Evolutionary conservation across 2,797 vertebrate genomes (phyloP), one percentile per base, ranked within the genome.

Genomic region (Glyptemys insculpta): DNA sequence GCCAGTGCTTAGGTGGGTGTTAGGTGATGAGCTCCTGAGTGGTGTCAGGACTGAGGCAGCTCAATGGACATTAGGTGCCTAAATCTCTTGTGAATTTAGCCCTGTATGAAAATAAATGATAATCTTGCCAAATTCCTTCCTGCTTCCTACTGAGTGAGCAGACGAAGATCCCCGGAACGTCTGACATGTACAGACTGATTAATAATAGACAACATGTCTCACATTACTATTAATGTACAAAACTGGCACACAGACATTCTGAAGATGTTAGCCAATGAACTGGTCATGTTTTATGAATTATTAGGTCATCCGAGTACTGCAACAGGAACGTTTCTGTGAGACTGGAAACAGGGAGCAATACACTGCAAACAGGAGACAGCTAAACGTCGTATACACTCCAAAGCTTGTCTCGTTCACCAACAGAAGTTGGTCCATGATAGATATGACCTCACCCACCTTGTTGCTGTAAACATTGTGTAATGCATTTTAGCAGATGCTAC

Each of bases 161-260:
- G 84, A 88, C 87, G 93, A 95, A 97, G 96, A 97, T 89, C 93
- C 90, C 95, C 87, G 94, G 95, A 97, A 86, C 44, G 91, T 93
- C 94, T 95, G 95, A 80, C 90, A 90, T 88, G 83, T 88, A 37
- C 79, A 95, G 59, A 57, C 80, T 92, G 89, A 95, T 94, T 97
- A 95, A 97, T 97, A 97, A 97, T 96, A 97, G 94, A 97, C 56
- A 92, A 86, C 80, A 91, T 87, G 86, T 96, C 96, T 91, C 93
- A 94, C 91, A 93, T 96, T 94, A 97, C 94, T 92, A 96, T 97
- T 95, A 94, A 94, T 76, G 96, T 65, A 96, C 79, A 96, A 97
- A 96, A 31, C 83, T 95, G 86, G 85, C 92, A 93, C 5, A 89
- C 87, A 41, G 78, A 41, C 93, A 94, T 90, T 34, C 4, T 1